Conservation (phyloP, 2,113 vertebrate species). For the Pangasianodon hypophthalmus region DNA sequence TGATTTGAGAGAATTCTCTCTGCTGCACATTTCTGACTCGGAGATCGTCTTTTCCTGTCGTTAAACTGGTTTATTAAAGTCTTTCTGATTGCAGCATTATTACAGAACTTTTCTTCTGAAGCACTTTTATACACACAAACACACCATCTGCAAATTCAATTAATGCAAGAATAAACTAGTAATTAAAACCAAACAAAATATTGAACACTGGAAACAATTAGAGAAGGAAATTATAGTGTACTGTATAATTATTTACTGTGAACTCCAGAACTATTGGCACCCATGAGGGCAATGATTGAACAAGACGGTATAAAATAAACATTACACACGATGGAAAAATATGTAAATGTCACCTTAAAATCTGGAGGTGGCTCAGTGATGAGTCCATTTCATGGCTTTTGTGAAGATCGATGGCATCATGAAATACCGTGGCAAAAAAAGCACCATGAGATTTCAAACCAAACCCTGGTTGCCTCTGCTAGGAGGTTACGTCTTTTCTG, state of each 20-base stretch:
- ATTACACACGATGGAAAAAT: not conserved
- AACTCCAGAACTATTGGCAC: not conserved
- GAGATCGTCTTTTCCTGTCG: no score
- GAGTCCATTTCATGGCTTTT: no score
- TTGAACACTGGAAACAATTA: not conserved
- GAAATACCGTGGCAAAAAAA: not conserved
- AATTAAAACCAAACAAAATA: not conserved
- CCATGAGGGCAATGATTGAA: not conserved
- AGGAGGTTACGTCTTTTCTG: not conserved
- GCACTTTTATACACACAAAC: not conserved
- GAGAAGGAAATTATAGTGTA: not conserved
- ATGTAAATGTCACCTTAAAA: no score
- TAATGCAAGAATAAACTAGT: not conserved
- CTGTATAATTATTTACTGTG: not conserved
- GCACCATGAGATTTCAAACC: not conserved
- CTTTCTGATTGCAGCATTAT: not conserved
- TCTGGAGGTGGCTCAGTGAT: no score
- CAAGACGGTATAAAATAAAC: not conserved
- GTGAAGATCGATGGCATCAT: not conserved
- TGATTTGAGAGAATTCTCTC: no score
- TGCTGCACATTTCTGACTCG: no score
- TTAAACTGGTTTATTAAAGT: not conserved
- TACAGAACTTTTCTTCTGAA: not conserved
- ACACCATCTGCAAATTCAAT: not conserved
- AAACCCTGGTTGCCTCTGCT: not conserved